A percentile compares a stretch with the other conserved stretches of the same genome.
Evolutionary conservation across 2,113 vertebrate genomes (phyloP).

Genomic region (Thunnus maccoyii): DNA sequence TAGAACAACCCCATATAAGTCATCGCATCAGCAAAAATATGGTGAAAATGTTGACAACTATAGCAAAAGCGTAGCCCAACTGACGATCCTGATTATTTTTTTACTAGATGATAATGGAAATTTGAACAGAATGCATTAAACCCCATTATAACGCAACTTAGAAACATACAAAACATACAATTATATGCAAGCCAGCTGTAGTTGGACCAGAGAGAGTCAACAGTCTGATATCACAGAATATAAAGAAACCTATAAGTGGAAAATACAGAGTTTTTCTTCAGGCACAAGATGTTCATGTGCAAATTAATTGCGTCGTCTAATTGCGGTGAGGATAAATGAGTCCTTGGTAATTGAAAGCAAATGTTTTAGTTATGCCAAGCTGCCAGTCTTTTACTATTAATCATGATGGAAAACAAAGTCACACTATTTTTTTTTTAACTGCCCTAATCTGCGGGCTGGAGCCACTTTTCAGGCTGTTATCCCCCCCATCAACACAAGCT

Average conservation of each 20-base stretch:
- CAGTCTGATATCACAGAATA: background rate
- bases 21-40: background rate
- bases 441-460: constrained; percentile 3
- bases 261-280: background rate
- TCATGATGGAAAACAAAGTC: constrained; percentile 12
- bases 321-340: constrained; percentile 36
- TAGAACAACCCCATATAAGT: background rate
- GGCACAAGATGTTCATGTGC: constrained; percentile 38
- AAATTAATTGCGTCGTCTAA: constrained; percentile 37
- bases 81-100: background rate
- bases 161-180: background rate
- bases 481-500: constrained; percentile 24
- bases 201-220: background rate
- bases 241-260: background rate
- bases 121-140: background rate
- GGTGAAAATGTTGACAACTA: background rate
- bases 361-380: constrained; percentile 34
- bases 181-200: background rate
- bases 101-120: background rate
- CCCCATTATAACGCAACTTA: background rate
- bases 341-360: constrained; percentile 36
- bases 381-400: constrained; percentile 36
- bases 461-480: constrained; percentile 40
- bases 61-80: background rate
- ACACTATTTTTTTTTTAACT: background rate